phyloP scores from a whole-genome alignment of 2,113 vertebrate genomes.

The Piaya cayana region DNA sequence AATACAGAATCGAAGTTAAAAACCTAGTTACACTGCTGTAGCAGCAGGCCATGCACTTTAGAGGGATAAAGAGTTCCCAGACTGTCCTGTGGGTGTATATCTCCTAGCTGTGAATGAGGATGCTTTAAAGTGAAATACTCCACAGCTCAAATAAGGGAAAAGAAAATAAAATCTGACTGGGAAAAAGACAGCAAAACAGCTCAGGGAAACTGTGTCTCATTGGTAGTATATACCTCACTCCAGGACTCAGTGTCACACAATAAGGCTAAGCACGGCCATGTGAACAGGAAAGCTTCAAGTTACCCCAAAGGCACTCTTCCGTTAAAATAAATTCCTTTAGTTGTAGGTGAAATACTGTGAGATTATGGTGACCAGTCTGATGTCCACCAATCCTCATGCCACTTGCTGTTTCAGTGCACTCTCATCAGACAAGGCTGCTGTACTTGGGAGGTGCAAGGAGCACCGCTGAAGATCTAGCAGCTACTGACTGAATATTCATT shows the following conservation, averaged over 20 bases:
- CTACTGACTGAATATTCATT: background rate
- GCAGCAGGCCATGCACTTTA: background rate
- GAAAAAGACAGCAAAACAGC: background rate
- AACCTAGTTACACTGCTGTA: background rate
- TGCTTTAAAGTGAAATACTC: background rate
- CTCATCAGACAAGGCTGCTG: background rate
- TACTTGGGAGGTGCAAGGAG: background rate
- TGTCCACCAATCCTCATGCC: background rate
- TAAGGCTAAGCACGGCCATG: fast-evolving
- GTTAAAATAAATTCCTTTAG: background rate
- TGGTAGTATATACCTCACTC: background rate
- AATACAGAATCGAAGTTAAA: background rate
- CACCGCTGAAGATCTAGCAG: background rate
- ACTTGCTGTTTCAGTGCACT: background rate
- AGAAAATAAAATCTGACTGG: background rate
- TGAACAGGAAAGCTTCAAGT: background rate
- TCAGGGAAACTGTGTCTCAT: background rate
- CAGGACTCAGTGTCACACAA: background rate
- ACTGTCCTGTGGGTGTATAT: background rate
- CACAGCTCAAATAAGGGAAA: background rate
- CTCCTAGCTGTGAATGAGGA: background rate
- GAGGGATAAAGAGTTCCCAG: background rate
- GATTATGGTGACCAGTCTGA: background rate
- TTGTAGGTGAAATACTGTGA: background rate
- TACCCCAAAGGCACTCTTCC: background rate